Conservation (phyloP, 1,140 invertebrate species). For the Lutraria rhynchaena region DNA sequence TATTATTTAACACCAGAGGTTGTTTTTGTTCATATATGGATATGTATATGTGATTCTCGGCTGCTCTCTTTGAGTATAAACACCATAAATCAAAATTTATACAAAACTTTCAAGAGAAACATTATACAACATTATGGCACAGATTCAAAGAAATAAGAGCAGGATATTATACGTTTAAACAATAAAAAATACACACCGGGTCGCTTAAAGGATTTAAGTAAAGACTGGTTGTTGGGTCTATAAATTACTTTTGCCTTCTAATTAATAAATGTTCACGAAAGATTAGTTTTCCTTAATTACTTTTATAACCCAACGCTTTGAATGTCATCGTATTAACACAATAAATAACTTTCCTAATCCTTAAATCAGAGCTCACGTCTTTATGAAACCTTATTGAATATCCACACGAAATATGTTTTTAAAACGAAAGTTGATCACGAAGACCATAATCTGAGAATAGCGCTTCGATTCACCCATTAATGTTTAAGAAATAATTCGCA, state of each 20-base stretch:
- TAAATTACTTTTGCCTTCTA: background rate
- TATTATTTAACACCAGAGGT: too few species aligned
- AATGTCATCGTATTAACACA: constrained; percentile 26
- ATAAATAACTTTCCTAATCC: constrained; percentile 29
- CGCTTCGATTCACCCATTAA: constrained; percentile 21
- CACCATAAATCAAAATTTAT: too few species aligned
- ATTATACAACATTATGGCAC: too few species aligned
- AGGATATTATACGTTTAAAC: too few species aligned
- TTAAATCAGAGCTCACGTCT: constrained; percentile 13
- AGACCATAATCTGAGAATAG: constrained; percentile 17
- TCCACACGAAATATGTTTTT: constrained; percentile 16
- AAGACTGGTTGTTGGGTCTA: too few species aligned
- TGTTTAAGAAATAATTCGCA: constrained; percentile 35
- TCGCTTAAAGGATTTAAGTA: too few species aligned
- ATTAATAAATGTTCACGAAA: constrained; percentile 5
- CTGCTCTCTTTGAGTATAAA: too few species aligned
- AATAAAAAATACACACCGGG: too few species aligned
- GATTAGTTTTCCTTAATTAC: constrained; percentile 29
- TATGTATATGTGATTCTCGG: too few species aligned
- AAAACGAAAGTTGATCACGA: constrained; percentile 31
- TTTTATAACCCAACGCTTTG: constrained; percentile 1
- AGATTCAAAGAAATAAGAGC: too few species aligned
- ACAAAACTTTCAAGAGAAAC: too few species aligned
- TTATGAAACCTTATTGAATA: constrained; percentile 10
- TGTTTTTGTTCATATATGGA: too few species aligned